Conservation (phyloP, 2,797 vertebrate species). For the Apogon hyalosoma region DNA sequence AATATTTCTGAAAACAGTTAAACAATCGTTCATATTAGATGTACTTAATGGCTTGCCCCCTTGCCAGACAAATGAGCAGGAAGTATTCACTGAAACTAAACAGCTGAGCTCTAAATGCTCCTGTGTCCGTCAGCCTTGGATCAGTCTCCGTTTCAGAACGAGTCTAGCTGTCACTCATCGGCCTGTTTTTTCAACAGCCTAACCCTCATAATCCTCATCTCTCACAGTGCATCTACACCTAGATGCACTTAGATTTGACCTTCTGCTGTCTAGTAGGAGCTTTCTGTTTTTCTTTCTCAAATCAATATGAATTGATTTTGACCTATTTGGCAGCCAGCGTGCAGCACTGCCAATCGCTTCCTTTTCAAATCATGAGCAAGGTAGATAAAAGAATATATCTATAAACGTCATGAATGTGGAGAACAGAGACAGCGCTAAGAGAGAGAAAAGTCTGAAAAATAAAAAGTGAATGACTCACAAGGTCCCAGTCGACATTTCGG, state of each 20-base stretch:
- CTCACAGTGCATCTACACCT: constrained; percentile 24
- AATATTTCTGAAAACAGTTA: not conserved
- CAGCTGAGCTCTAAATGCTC: not conserved
- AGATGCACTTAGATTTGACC: constrained; percentile 55
- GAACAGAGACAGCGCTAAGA: not conserved
- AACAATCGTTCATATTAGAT: not conserved
- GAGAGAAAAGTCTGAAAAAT: not conserved
- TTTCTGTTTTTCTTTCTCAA: constrained; percentile 36
- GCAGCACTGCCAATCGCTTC: constrained; percentile 13
- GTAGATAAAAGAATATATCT: too few species aligned
- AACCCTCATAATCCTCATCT: constrained; percentile 41
- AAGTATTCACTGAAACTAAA: constrained; percentile 7
- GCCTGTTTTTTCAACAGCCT: constrained; percentile 20
- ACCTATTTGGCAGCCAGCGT: constrained; percentile 26
- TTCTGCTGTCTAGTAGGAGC: constrained; percentile 37
- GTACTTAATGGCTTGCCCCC: not conserved
- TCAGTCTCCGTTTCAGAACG: constrained; percentile 12
- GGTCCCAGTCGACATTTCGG: constrained; percentile 97
- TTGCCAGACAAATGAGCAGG: constrained; percentile 5
- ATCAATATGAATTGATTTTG: constrained; percentile 60
- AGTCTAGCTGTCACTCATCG: constrained; percentile 32
- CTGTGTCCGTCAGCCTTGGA: not conserved
- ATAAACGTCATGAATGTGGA: too few species aligned
- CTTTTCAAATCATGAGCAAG: constrained; percentile 23
- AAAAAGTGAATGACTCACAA: constrained; percentile 83